Base-by-base conservation (phyloP, 2,113 vertebrate genomes). In the Silurus asotus region DNA sequence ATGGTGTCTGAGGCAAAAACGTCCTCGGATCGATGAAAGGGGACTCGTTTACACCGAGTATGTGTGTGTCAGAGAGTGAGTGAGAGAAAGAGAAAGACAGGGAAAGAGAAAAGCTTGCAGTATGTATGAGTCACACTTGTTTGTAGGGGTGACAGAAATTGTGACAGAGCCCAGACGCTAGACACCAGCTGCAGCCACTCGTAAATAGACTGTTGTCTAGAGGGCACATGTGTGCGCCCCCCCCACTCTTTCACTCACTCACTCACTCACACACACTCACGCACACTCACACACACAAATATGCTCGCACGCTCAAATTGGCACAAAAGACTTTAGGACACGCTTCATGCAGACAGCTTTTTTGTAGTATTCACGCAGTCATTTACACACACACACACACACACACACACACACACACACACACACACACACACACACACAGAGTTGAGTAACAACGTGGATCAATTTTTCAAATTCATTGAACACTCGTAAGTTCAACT, bases 171-270 rank as follows among this genome's bases (percentile, higher is more conserved):
- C 93, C 93, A 95, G 94, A 95, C 93, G 91, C 93, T 93, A 94
- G 93, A 95, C 94, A 94, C 93, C 94, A 95, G 94, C 94, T 95
- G 94, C 93, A 94, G 92, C 83, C 88, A 92, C 93, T 94, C 90
- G 92, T 94, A 95, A 95, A 95, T 94, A 94, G 93, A 94, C 93
- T 93, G 93, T 93, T 95, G 94, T 95, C 93, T 95, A 90, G 84
- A 91, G 93, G 91, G 92, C 93, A 91, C 93, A 94, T 93, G 91
- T 91, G 89, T 91, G 87, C 88, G 91, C 87, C 87, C 92, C 87
- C 92, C 92, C 90, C 90, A 87, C 88, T 92, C 92, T 92, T 91
- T 91, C 90, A 91, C 92, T 86, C 88, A 92, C 91, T 86, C 88
- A 92, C 91, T 49, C 85, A 75, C 83, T 62, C 84, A 82, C 84